These are phyloP conservation scores for Athalia circularis DNA, from an alignment of 2,888 invertebrate species.

Conservation along the genomic window DNA sequence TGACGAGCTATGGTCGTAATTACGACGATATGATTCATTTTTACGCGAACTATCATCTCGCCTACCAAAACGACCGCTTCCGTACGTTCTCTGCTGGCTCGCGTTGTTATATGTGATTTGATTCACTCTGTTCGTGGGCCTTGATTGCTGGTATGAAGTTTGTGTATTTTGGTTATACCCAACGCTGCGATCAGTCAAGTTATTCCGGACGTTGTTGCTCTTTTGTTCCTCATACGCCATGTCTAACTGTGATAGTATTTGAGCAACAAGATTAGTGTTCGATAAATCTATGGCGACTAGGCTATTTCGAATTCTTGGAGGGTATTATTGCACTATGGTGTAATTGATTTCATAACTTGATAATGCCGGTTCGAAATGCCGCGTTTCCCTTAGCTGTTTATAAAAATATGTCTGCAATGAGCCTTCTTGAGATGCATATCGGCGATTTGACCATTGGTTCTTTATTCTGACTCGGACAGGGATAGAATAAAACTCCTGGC, in stretches of 20 bases:
- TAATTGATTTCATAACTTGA: slow-evolving; percentile 44
- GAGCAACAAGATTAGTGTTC: slow-evolving; percentile 27
- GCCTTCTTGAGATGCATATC: not conserved
- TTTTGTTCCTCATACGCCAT: not conserved
- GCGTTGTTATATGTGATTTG: no score
- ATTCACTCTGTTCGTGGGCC: no score
- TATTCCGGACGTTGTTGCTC: not conserved
- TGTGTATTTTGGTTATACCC: not conserved
- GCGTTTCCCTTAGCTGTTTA: slow-evolving; percentile 41
- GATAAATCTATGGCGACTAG: slow-evolving; percentile 31
- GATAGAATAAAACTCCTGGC: slow-evolving; percentile 44
- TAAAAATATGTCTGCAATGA: slow-evolving; percentile 47
- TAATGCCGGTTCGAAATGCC: slow-evolving; percentile 40
- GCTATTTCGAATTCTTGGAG: slow-evolving; percentile 12
- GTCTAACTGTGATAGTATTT: slow-evolving; percentile 36
- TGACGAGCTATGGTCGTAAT: no score
- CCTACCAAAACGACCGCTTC: no score
- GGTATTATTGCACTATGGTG: slow-evolving; percentile 42
- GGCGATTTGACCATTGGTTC: slow-evolving; percentile 41
- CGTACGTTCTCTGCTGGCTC: no score
- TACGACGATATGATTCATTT: no score
- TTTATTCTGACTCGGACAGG: slow-evolving; percentile 45
- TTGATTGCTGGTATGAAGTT: no score
- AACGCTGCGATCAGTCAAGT: no score
- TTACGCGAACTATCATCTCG: no score